These are phyloP conservation scores for Heliconius eleuchia DNA, from an alignment of 1,140 invertebrate species.

Conservation along the genomic window DNA sequence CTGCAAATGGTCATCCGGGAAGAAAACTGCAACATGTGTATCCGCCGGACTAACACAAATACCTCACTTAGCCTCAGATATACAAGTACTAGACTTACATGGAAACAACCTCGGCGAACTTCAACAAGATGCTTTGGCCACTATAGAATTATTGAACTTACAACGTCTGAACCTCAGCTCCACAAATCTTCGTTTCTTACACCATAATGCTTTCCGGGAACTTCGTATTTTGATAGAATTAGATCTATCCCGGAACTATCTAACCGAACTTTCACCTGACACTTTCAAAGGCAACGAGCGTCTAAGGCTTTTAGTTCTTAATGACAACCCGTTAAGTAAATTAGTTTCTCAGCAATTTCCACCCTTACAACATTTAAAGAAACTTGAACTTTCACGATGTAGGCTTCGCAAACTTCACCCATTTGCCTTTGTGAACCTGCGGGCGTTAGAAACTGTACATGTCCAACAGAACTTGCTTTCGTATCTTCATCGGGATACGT, in stretches of 20 bases:
- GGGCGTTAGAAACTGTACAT: constrained; percentile 68
- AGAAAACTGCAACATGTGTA: constrained; percentile 91
- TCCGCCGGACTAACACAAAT: constrained; percentile 87
- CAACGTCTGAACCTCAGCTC: constrained; percentile 90
- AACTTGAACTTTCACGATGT: constrained; percentile 89
- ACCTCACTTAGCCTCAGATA: constrained; percentile 89
- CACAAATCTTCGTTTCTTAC: constrained; percentile 87
- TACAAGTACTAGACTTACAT: constrained; percentile 92
- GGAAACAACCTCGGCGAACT: constrained; percentile 88
- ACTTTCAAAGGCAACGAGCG: constrained; percentile 89
- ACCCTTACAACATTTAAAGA: constrained; percentile 86
- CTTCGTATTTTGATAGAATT: constrained; percentile 93
- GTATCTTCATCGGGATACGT: constrained; percentile 67
- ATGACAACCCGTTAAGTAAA: constrained; percentile 86
- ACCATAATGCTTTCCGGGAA: constrained; percentile 91
- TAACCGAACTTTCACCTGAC: constrained; percentile 85
- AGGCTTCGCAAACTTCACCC: constrained; percentile 86
- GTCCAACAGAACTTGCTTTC: constrained; percentile 70
- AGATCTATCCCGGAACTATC: constrained; percentile 89
- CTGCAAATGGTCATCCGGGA: constrained; percentile 94
- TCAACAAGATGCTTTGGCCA: constrained; percentile 89
- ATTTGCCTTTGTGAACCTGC: constrained; percentile 81
- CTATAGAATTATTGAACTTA: constrained; percentile 89
- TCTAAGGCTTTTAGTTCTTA: constrained; percentile 86
- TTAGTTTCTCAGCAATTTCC: constrained; percentile 88